Conservation (phyloP, 2,113 vertebrate genomes). For the Brachyhypopomus occidentalis region DNA sequence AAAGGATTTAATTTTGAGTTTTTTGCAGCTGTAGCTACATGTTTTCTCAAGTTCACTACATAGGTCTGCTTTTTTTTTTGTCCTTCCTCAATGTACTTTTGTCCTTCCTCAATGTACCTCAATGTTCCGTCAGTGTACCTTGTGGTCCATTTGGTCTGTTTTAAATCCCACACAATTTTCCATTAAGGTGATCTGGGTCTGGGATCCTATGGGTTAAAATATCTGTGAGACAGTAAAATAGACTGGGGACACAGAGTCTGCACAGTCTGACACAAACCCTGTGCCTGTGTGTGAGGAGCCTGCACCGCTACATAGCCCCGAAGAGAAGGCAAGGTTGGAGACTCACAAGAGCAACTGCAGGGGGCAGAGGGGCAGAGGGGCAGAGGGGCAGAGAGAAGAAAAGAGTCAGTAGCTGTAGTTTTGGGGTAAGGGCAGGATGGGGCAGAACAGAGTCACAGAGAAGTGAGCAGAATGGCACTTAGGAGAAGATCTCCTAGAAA, state of each 20-base stretch:
- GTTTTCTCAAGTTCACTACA: too few relatives aligned
- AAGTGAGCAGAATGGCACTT: conserved; percentile 16
- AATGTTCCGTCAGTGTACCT: too few relatives aligned
- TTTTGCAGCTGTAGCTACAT: too few relatives aligned
- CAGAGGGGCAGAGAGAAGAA: conserved; percentile 14
- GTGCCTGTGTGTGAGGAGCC: background rate
- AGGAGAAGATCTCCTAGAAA: background rate
- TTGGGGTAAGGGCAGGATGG: background rate
- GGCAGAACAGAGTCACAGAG: conserved; percentile 10
- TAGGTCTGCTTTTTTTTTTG: too few relatives aligned
- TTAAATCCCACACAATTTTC: too few relatives aligned
- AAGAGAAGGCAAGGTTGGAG: conserved; percentile 17
- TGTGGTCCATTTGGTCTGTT: too few relatives aligned
- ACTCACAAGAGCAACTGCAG: conserved; percentile 38
- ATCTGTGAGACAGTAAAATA: background rate
- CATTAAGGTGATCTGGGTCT: too few relatives aligned
- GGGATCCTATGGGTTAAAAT: too few relatives aligned
- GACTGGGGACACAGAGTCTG: background rate
- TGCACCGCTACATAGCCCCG: conserved; percentile 14
- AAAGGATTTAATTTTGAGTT: too few relatives aligned
- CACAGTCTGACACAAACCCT: background rate
- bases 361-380: conserved; percentile 22
- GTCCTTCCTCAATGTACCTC: too few relatives aligned
- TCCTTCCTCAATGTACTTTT: too few relatives aligned
- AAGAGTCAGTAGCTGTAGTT: conserved; percentile 4